Evolutionary conservation across 2,888 invertebrate genomes (phyloP).

Genomic region (Diloba caeruleocephala): DNA sequence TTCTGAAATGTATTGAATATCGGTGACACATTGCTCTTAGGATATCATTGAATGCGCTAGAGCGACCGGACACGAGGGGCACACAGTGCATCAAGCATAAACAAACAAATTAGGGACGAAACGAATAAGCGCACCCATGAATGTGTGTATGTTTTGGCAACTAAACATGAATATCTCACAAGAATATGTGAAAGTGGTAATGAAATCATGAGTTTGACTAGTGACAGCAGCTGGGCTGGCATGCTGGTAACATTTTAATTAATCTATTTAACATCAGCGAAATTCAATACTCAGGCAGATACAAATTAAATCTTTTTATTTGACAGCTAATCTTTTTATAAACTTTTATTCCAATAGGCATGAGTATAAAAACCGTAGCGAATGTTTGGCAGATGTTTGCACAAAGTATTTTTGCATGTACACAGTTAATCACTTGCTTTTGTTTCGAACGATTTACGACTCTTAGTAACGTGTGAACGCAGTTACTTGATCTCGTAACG

Average conservation of each 20-base stretch:
- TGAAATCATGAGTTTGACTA: conserved; percentile 3
- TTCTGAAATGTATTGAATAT: conserved; percentile 2
- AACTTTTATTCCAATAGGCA: conserved; percentile 12
- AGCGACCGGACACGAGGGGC: conserved; percentile 15
- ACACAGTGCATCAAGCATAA: conserved; percentile 33
- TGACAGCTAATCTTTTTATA: conserved; percentile 1
- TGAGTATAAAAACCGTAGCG: conserved; percentile 19
- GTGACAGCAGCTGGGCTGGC: background rate
- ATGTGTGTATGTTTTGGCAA: conserved; percentile 33
- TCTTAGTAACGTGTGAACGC: conserved; percentile 41
- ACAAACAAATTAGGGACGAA: conserved; percentile 45
- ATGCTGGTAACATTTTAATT: background rate
- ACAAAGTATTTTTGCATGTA: conserved; percentile 41
- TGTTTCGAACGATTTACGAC: conserved; percentile 49
- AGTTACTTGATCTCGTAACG: conserved; percentile 34
- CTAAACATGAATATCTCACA: conserved; percentile 14
- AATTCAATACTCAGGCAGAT: background rate
- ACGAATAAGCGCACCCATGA: conserved; percentile 29
- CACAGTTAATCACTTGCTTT: conserved; percentile 45
- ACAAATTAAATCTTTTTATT: conserved; percentile 3
- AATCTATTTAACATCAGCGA: background rate
- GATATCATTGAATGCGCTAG: conserved; percentile 25
- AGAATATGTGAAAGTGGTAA: conserved; percentile 2
- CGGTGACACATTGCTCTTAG: too few species aligned
- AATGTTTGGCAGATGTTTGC: conserved; percentile 55